These are phyloP conservation scores for Penaeus indicus DNA, from an alignment of 1,140 invertebrate genomes.

Conservation along the genomic window DNA sequence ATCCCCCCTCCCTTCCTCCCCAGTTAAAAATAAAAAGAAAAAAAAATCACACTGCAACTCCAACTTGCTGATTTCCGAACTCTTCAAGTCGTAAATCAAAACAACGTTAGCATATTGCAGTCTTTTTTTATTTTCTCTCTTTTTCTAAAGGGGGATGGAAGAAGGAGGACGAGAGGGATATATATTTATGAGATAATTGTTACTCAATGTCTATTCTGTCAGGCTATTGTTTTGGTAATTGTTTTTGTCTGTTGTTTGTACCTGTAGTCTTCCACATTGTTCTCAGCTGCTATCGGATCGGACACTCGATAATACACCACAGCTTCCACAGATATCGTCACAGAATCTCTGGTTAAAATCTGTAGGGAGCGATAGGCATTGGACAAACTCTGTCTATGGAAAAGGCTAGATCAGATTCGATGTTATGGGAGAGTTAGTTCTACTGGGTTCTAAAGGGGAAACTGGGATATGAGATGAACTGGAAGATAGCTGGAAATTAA, in stretches of 20 bases:
- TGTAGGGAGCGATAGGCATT: conserved; percentile 35
- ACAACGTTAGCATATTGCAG: no score
- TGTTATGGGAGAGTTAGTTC: not conserved
- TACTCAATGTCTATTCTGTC: no score
- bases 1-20: no score
- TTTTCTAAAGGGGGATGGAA: no score
- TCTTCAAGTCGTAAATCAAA: no score
- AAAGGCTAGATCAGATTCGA: not conserved
- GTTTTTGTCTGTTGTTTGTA: conserved; percentile 52
- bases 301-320: conserved; percentile 74
- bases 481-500: not conserved
- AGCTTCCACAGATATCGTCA: conserved; percentile 73
- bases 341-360: conserved; percentile 67
- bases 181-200: no score
- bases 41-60: no score
- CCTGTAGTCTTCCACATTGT: conserved; percentile 77
- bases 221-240: no score
- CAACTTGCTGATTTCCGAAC: no score
- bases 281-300: conserved; percentile 75
- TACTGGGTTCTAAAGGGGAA: conserved; percentile 2
- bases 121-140: no score
- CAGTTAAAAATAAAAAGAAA: no score
- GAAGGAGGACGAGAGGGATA: not conserved
- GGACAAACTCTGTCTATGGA: no score
- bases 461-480: not conserved